phyloP scores from a whole-genome alignment of 2,113 vertebrate genomes.

The Platysternon megacephalum region DNA sequence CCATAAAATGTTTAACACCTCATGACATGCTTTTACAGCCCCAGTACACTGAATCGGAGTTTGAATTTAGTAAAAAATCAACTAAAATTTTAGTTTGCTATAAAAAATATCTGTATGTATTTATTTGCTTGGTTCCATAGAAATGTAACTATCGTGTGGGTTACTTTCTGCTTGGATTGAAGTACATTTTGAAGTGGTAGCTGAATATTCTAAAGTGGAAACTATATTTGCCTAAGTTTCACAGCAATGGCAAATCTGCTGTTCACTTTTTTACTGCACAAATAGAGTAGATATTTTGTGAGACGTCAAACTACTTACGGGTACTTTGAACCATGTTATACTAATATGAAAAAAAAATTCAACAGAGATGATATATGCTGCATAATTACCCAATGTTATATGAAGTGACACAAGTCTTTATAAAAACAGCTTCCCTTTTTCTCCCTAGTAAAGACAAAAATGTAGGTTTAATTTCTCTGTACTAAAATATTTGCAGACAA shows the following conservation, averaged over 20 bases:
- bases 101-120: not conserved
- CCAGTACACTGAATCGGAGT: slow-evolving; percentile 4
- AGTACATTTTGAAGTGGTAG: slow-evolving; percentile 8
- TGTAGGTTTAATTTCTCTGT: slow-evolving; percentile 43
- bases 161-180: slow-evolving; percentile 43
- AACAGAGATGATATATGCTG: slow-evolving; percentile 4
- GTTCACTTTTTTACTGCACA: not conserved
- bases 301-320: not conserved
- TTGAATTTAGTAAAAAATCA: not conserved
- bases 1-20: slow-evolving; percentile 55
- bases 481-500: slow-evolving; percentile 48
- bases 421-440: slow-evolving; percentile 52
- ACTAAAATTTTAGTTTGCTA: not conserved
- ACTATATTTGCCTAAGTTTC: not conserved
- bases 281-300: slow-evolving; percentile 19
- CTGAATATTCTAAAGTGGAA: slow-evolving; percentile 21
- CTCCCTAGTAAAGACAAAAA: slow-evolving; percentile 41
- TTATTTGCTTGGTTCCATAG: not conserved
- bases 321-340: not conserved
- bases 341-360: slow-evolving; percentile 13
- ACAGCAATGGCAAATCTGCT: not conserved
- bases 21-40: slow-evolving; percentile 7
- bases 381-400: slow-evolving; percentile 35
- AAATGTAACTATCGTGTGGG: not conserved
- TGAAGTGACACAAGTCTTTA: not conserved